Evolutionary conservation across 2,113 vertebrate genomes (phyloP).

Genomic region (Zosterops lateralis): DNA sequence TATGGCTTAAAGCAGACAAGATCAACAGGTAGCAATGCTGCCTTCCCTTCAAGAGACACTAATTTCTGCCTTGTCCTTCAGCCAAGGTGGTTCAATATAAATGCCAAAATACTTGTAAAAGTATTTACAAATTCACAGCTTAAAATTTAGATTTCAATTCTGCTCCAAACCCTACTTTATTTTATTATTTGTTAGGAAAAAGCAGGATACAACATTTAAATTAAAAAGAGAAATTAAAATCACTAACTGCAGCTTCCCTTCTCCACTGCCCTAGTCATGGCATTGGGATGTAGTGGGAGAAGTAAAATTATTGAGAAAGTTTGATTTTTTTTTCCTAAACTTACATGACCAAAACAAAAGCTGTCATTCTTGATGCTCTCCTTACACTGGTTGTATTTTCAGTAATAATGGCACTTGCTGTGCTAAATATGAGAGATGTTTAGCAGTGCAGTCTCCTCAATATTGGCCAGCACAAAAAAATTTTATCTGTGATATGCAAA

Average conservation of each 20-base stretch:
- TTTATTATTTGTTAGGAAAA: not conserved
- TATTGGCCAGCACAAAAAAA: not conserved
- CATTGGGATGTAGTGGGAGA: not conserved
- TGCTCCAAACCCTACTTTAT: not conserved
- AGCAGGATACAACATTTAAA: not conserved
- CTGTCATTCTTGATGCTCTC: not conserved
- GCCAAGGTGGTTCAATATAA: not conserved
- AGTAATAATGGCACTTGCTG: not conserved
- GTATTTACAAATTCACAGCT: rapidly evolving
- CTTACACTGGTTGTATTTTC: constrained; percentile 14
- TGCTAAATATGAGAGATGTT: not conserved
- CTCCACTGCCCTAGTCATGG: not conserved
- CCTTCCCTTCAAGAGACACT: not conserved
- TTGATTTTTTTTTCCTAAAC: not conserved
- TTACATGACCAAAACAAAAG: not conserved
- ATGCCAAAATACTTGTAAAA: not conserved
- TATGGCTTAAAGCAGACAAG: not conserved
- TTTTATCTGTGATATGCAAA: not conserved
- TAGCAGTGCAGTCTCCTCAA: not conserved
- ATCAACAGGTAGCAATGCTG: not conserved
- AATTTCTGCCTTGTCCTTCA: not conserved
- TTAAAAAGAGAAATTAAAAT: not conserved
- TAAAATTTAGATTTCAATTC: not conserved
- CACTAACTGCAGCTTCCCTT: not conserved
- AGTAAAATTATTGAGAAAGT: not conserved